Conservation (phyloP, 2,888 invertebrate species). For the Cryptocheilus praepositus region DNA sequence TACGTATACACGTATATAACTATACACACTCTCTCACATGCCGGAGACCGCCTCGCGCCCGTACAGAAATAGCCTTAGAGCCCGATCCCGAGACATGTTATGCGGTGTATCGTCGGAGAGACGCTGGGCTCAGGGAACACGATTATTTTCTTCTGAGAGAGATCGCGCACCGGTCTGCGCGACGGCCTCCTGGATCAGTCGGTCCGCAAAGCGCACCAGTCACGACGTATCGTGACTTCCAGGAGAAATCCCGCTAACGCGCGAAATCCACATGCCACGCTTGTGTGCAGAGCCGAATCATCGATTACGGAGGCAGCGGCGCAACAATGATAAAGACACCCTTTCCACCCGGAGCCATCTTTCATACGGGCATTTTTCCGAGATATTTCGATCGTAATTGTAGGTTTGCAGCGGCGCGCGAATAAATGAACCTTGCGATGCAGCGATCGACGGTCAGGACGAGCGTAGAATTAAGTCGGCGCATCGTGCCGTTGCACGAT, state of each 20-base stretch:
- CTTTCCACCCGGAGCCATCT: too few relatives aligned
- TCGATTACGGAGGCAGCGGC: too few relatives aligned
- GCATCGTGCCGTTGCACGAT: too few relatives aligned
- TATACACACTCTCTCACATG: slow-evolving; percentile 38
- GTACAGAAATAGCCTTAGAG: slow-evolving; percentile 67
- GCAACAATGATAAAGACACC: too few relatives aligned
- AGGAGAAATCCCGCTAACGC: too few relatives aligned
- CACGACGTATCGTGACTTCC: too few relatives aligned
- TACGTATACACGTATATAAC: slow-evolving; percentile 2
- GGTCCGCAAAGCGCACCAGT: slow-evolving; percentile 19
- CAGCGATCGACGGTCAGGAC: too few relatives aligned
- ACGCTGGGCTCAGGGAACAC: slow-evolving; percentile 38
- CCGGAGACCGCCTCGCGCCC: slow-evolving; percentile 55
- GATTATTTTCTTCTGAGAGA: slow-evolving; percentile 40
- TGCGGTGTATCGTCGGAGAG: slow-evolving; percentile 27
- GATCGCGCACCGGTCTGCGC: slow-evolving; percentile 12
- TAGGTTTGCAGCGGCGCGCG: too few relatives aligned
- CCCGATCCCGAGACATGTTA: slow-evolving; percentile 54
- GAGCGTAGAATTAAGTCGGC: too few relatives aligned
- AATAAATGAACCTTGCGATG: too few relatives aligned
- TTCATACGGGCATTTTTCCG: too few relatives aligned
- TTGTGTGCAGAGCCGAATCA: neutral
- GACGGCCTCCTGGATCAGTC: neutral
- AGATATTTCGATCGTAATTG: too few relatives aligned
- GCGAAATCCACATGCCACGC: neutral